phyloP scores from a whole-genome alignment of 2,113 vertebrate species.

The Brachirus orientalis region DNA sequence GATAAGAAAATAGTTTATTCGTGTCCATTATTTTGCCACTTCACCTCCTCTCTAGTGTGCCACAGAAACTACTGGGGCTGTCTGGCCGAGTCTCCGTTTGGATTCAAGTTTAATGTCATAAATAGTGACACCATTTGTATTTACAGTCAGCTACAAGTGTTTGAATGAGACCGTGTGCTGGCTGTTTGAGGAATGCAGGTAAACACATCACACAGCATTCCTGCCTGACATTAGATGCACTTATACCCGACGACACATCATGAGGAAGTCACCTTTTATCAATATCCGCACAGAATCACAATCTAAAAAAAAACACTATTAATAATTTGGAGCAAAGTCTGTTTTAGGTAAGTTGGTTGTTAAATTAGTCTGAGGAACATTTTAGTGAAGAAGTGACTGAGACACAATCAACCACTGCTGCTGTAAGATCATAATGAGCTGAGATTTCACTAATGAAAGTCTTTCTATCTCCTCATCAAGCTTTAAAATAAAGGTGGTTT shows the following conservation, averaged over 20 bases:
- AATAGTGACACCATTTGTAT: conserved; percentile 9
- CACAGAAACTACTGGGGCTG: no score
- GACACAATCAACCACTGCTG: not conserved
- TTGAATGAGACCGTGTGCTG: conserved; percentile 6
- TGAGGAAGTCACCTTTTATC: conserved; percentile 9
- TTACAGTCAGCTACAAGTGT: conserved; percentile 4
- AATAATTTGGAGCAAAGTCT: no score
- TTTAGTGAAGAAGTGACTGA: not conserved
- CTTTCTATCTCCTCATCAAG: no score
- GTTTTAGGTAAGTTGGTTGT: not conserved
- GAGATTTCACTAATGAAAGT: no score
- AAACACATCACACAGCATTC: conserved; percentile 76
- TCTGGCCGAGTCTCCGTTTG: not conserved
- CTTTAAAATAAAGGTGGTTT: not conserved
- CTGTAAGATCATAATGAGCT: conserved; percentile 4
- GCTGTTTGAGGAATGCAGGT: conserved; percentile 70
- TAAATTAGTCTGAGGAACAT: not conserved
- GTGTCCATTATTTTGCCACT: not conserved
- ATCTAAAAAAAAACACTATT: not conserved
- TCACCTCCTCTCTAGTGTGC: not conserved
- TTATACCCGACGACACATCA: conserved; percentile 8
- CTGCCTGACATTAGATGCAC: conserved; percentile 1
- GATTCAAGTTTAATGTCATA: not conserved
- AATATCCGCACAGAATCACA: no score
- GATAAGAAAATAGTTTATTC: no score